A percentile compares a stretch with the other conserved stretches of the same genome.
Conservation (phyloP, 2,888 invertebrate genomes). For the Chymomyza fuscimana region DNA sequence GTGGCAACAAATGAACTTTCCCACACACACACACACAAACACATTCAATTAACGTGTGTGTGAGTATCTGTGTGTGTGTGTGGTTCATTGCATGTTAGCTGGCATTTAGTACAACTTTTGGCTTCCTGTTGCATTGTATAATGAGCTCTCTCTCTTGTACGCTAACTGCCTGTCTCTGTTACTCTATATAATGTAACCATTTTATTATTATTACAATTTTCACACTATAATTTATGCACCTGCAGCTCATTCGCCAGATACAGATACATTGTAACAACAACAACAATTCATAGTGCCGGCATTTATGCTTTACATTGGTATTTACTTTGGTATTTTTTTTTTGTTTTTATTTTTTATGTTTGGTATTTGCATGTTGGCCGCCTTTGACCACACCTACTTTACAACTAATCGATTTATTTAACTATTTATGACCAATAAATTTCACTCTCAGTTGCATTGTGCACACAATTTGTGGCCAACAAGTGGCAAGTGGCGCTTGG, state of each 20-base stretch:
- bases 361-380: constrained; percentile 36
- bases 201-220: constrained; percentile 65
- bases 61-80: not conserved
- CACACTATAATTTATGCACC: constrained; percentile 73
- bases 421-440: constrained; percentile 66
- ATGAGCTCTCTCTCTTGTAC: constrained; percentile 1
- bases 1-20: constrained; percentile 62
- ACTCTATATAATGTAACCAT: not conserved
- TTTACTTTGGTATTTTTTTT: not conserved
- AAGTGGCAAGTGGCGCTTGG: constrained; percentile 45
- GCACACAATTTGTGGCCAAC: constrained; percentile 22
- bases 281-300: constrained; percentile 22
- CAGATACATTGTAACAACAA: constrained; percentile 20
- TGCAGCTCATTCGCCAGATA: constrained; percentile 64
- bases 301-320: constrained; percentile 2
- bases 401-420: constrained; percentile 71
- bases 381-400: constrained; percentile 63
- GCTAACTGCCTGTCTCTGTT: not conserved
- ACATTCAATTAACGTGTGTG: constrained; percentile 55
- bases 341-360: constrained; percentile 53
- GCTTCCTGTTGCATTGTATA: constrained; percentile 52
- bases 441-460: constrained; percentile 66
- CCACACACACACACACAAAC: constrained; percentile 27
- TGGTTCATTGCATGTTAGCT: constrained; percentile 62
- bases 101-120: constrained; percentile 66